Evolutionary conservation across 1,140 invertebrate genomes (phyloP).

Genomic region (Odontomachus brunneus): DNA sequence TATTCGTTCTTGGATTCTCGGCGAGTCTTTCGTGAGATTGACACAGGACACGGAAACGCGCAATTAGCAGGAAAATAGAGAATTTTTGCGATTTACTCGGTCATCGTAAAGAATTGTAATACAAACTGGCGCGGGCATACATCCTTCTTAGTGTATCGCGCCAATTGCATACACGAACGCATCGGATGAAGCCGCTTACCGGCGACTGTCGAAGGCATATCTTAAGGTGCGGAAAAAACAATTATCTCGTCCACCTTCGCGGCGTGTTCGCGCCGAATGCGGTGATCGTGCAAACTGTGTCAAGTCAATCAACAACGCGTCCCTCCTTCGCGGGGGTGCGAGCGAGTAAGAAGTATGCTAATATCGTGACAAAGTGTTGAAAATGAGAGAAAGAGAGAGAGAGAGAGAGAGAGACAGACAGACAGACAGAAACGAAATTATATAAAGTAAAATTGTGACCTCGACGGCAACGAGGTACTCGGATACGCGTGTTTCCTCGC

Average conservation of each 20-base stretch:
- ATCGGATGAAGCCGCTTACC: not conserved
- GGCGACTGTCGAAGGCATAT: not conserved
- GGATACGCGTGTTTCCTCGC: not conserved
- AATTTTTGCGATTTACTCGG: not conserved
- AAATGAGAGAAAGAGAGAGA: no score
- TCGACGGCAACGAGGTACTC: constrained; percentile 9
- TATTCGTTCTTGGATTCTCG: not conserved
- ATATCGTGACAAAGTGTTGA: constrained; percentile 23
- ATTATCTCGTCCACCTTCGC: constrained; percentile 17
- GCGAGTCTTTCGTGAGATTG: not conserved
- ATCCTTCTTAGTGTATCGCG: not conserved
- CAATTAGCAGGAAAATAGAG: not conserved
- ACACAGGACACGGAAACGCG: not conserved
- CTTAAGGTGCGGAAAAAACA: not conserved
- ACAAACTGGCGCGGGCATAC: not conserved
- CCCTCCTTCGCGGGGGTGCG: not conserved
- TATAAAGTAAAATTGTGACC: constrained; percentile 45
- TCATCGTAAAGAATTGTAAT: not conserved
- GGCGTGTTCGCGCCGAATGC: not conserved
- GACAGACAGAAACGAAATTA: not conserved
- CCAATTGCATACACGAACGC: no score
- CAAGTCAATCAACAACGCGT: constrained; percentile 17
- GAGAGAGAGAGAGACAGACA: no score
- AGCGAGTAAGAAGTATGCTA: constrained; percentile 35
- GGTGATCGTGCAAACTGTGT: constrained; percentile 30